phyloP scores from a whole-genome alignment of 2,797 vertebrate genomes.

The Picus viridis region DNA sequence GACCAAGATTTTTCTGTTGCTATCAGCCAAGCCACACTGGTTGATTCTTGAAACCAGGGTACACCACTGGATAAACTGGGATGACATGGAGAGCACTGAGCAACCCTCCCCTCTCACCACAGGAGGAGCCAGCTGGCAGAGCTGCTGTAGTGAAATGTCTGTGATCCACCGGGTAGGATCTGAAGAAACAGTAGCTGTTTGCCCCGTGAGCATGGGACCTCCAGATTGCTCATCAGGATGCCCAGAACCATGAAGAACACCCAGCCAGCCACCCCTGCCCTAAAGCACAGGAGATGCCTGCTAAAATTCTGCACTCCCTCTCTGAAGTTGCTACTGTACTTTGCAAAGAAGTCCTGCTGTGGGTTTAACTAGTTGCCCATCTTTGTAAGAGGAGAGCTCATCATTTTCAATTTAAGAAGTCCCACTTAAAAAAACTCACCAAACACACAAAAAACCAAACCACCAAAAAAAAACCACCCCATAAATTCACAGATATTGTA shows the following conservation, averaged over 20 bases:
- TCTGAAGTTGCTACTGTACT: background rate
- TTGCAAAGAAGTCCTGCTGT: background rate
- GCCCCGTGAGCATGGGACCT: rapidly evolving
- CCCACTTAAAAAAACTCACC: background rate
- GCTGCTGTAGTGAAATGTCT: rapidly evolving
- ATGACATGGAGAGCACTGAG: background rate
- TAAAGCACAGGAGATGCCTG: background rate
- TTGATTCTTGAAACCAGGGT: background rate
- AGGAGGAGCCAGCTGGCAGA: background rate
- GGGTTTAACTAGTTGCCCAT: background rate
- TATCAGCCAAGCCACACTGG: background rate
- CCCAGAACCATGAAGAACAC: background rate
- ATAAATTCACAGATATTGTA: background rate
- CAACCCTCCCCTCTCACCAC: rapidly evolving
- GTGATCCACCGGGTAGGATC: background rate
- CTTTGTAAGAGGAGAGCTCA: background rate
- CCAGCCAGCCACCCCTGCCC: background rate
- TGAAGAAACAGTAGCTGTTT: background rate
- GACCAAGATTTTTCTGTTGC: background rate
- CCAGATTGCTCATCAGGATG: background rate
- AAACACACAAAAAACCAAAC: no score
- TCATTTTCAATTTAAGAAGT: background rate
- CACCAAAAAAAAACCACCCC: no score
- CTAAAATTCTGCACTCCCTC: background rate
- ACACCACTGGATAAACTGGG: background rate